Percentiles rank a stretch among this genome's conserved stretches.
Conservation (phyloP, 2,797 vertebrate genomes). For the Spinus pinus region DNA sequence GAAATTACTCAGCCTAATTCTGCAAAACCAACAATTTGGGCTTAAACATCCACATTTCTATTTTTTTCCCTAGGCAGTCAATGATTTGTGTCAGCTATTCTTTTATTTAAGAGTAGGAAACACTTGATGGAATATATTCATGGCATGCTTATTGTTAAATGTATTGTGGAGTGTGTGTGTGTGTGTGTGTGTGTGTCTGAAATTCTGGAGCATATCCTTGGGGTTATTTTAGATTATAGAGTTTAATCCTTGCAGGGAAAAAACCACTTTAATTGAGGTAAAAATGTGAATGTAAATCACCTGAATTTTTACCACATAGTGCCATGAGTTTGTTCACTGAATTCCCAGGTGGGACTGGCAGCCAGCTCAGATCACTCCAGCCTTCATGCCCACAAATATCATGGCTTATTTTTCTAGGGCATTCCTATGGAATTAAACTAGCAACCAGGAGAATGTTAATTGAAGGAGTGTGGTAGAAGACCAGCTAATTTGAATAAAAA, state of each 20-base stretch:
- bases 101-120: background rate
- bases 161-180: rapidly evolving
- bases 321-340: background rate
- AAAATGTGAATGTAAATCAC: background rate
- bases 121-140: background rate
- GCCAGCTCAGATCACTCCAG: rapidly evolving
- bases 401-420: background rate
- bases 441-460: background rate
- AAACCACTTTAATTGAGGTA: background rate
- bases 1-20: background rate
- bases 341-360: background rate
- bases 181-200: background rate
- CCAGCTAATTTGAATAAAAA: background rate
- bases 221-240: background rate
- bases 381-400: background rate
- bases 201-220: background rate
- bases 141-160: rapidly evolving
- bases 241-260: background rate
- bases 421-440: background rate
- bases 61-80: background rate
- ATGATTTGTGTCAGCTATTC: background rate
- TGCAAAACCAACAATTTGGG: background rate
- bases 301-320: background rate
- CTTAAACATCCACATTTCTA: background rate
- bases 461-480: background rate